Evolutionary conservation across 2,888 invertebrate genomes (phyloP).

Genomic region (Lasioglossum calceatum): DNA sequence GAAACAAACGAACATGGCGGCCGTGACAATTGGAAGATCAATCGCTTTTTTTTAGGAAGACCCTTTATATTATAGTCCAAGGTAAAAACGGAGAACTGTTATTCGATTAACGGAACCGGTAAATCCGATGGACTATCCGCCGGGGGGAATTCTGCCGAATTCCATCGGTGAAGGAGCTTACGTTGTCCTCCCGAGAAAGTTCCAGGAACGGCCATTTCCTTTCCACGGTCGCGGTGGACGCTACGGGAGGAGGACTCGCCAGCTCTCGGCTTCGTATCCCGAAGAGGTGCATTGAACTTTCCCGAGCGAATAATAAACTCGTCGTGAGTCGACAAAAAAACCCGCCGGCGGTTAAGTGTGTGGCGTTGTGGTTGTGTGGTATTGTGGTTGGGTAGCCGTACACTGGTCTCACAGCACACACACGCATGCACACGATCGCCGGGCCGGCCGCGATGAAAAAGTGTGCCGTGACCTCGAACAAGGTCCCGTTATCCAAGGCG

Average conservation of each 20-base stretch:
- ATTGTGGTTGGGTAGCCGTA: not conserved
- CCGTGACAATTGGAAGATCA: no score
- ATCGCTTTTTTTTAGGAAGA: no score
- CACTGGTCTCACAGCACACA: constrained; percentile 24
- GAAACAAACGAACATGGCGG: no score
- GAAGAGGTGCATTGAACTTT: constrained; percentile 68
- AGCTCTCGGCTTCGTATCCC: constrained; percentile 19
- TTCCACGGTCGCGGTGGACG: constrained; percentile 14
- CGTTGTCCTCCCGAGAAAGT: constrained; percentile 34
- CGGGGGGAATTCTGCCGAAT: constrained; percentile 8
- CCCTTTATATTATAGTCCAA: no score
- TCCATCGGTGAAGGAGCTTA: not conserved
- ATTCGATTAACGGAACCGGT: not conserved
- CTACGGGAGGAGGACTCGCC: constrained; percentile 1
- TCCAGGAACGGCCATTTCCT: constrained; percentile 40
- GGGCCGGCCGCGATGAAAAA: constrained; percentile 71
- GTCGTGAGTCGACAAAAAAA: constrained; percentile 63
- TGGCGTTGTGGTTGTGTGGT: not conserved
- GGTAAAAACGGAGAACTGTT: constrained; percentile 32
- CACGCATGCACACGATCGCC: constrained; percentile 30
- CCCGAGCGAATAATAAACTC: constrained; percentile 63
- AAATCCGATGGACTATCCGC: not conserved
- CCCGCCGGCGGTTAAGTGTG: constrained; percentile 29
- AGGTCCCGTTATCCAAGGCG: constrained; percentile 80
- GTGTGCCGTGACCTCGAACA: constrained; percentile 83